These are phyloP conservation scores for Lasioglossum vierecki DNA, from an alignment of 2,888 invertebrate species.

Conservation along the genomic window DNA sequence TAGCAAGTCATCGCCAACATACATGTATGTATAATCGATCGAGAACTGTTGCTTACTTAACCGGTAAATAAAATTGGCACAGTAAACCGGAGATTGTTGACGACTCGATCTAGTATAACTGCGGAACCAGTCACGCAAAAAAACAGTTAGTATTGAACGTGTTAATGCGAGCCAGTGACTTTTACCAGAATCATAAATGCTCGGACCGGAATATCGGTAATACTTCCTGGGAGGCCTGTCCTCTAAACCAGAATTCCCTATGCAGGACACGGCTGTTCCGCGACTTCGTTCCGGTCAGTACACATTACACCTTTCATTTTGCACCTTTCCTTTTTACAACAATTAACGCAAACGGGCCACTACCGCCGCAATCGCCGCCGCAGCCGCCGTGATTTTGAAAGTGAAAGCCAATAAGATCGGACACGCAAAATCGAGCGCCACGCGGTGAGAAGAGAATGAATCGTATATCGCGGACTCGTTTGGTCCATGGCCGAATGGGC, in stretches of 20 bases:
- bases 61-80: not conserved
- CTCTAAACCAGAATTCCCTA: conserved; percentile 3
- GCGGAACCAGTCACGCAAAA: not conserved
- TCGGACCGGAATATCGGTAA: not conserved
- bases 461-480: not conserved
- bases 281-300: conserved; percentile 30
- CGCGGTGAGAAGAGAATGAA: not conserved
- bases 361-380: not conserved
- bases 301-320: conserved; percentile 37
- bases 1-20: no score
- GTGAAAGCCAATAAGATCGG: conserved; percentile 57
- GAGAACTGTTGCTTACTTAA: not conserved
- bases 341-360: conserved; percentile 24
- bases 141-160: not conserved
- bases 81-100: not conserved
- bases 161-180: not conserved
- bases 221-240: not conserved
- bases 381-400: conserved; percentile 37
- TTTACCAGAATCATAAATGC: not conserved
- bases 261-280: not conserved
- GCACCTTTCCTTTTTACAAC: conserved; percentile 49
- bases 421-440: conserved; percentile 18
- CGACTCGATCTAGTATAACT: not conserved
- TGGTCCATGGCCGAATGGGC: not conserved
- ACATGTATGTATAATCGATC: no score